A percentile compares a stretch with the other conserved stretches of the same genome.
These are phyloP conservation scores for Pyrocephalus nanus DNA, from an alignment of 2,797 vertebrate species.

Conservation along the genomic window DNA sequence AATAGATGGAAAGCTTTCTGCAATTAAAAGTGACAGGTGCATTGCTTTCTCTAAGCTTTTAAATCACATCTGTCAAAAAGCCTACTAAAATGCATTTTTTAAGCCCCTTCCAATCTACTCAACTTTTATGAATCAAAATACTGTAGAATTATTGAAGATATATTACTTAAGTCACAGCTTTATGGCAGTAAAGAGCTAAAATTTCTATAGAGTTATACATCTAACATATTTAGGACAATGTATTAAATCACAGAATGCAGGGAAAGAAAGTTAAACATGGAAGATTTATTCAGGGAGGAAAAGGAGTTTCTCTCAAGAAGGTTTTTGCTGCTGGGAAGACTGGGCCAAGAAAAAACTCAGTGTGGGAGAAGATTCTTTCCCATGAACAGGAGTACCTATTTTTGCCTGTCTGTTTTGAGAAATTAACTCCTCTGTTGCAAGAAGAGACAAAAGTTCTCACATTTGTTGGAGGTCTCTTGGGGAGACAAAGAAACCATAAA, in stretches of 20 bases:
- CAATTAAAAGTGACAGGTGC: constrained; percentile 72
- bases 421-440: neutral
- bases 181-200: neutral
- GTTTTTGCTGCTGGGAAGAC: neutral
- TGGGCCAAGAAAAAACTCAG: neutral
- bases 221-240: neutral
- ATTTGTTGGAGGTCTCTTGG: neutral
- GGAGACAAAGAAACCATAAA: neutral
- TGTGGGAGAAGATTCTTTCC: neutral
- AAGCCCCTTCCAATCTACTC: constrained; percentile 57
- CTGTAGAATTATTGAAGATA: constrained; percentile 26
- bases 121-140: constrained; percentile 48
- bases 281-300: neutral
- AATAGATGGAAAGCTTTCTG: constrained; percentile 66
- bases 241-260: neutral
- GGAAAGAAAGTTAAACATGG: neutral
- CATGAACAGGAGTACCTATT: neutral
- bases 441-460: neutral
- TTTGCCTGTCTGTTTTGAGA: neutral
- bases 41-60: constrained; percentile 58
- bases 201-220: neutral
- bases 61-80: constrained; percentile 68
- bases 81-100: constrained; percentile 62
- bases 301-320: neutral
- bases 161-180: neutral